These are phyloP conservation scores for Gadus macrocephalus DNA, from an alignment of 2,113 vertebrate species.

Conservation along the genomic window DNA sequence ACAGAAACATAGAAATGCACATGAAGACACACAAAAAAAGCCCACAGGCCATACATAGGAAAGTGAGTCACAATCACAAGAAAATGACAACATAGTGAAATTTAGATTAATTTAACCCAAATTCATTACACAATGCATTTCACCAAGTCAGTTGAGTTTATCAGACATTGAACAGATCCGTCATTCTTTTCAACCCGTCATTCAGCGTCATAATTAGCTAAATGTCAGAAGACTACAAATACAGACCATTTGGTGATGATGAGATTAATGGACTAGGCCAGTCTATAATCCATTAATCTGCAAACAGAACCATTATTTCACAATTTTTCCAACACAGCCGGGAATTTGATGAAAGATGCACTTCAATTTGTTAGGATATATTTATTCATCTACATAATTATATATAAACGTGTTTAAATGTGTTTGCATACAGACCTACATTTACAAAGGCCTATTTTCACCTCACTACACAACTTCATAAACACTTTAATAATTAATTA, in stretches of 20 bases:
- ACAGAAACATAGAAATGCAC: neutral
- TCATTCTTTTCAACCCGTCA: constrained; percentile 8
- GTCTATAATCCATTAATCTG: neutral
- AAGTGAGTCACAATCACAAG: neutral
- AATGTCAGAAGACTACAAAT: neutral
- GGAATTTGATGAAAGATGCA: no score
- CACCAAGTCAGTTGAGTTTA: constrained; percentile 4
- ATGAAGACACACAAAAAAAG: neutral
- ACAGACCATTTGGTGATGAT: neutral
- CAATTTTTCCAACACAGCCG: no score
- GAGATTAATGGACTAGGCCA: neutral
- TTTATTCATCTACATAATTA: no score
- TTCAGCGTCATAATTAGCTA: constrained; percentile 10
- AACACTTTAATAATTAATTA: no score
- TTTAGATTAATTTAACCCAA: constrained; percentile 4
- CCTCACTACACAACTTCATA: no score
- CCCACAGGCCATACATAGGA: neutral
- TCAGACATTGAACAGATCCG: neutral
- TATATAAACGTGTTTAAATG: no score
- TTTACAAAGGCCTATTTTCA: no score
- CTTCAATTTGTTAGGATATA: no score
- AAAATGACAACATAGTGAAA: constrained; percentile 3
- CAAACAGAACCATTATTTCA: neutral
- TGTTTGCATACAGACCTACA: no score
- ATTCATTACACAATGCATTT: neutral